These are phyloP conservation scores for Ophion slaviceki DNA, from an alignment of 2,888 invertebrate species.

Conservation along the genomic window DNA sequence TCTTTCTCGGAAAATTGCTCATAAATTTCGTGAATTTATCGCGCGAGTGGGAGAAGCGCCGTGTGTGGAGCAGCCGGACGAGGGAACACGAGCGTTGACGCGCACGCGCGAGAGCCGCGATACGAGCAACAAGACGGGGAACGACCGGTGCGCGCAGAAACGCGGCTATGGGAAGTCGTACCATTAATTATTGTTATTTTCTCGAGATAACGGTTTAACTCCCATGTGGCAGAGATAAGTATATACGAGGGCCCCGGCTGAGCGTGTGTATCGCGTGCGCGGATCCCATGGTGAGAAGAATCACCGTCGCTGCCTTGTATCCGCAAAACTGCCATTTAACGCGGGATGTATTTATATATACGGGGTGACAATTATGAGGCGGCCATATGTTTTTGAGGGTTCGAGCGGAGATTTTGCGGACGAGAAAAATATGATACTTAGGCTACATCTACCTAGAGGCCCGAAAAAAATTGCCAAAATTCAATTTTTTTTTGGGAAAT, in stretches of 20 bases:
- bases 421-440: no score
- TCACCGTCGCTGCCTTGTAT: conserved; percentile 7
- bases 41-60: conserved; percentile 7
- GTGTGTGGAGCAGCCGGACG: neutral
- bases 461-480: no score
- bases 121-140: conserved; percentile 5
- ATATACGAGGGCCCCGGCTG: conserved; percentile 13
- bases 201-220: conserved; percentile 44
- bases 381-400: no score
- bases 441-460: no score
- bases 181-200: conserved; percentile 42
- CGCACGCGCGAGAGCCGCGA: neutral
- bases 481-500: no score
- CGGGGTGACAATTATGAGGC: no score
- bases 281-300: neutral
- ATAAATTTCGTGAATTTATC: conserved; percentile 44
- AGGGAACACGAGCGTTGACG: conserved; percentile 25
- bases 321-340: conserved; percentile 19
- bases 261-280: conserved; percentile 31
- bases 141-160: conserved; percentile 15
- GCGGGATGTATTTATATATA: neutral
- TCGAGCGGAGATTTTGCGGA: no score
- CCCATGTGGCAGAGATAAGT: conserved; percentile 25
- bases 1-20: conserved; percentile 36
- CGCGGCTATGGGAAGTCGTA: conserved; percentile 26